Evolutionary conservation across 1,140 invertebrate genomes (phyloP).

Genomic region (Euglossa dilemma): DNA sequence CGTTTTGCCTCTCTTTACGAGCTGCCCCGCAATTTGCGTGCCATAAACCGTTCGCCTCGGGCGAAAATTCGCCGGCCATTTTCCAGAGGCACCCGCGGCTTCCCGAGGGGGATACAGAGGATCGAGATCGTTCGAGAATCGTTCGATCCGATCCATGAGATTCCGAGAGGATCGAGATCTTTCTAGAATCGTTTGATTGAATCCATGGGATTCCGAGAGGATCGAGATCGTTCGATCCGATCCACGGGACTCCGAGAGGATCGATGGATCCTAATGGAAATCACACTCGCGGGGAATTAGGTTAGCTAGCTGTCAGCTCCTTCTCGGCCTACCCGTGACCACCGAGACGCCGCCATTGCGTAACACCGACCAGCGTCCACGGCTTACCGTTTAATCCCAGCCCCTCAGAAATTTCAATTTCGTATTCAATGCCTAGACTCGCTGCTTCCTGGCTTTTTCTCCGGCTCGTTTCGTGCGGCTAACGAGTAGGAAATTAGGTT

Average conservation of each 20-base stretch:
- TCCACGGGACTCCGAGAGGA: background rate
- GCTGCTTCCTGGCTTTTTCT: background rate
- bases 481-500: slow-evolving; percentile 47
- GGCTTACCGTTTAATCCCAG: background rate
- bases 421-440: background rate
- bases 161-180: background rate
- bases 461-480: slow-evolving; percentile 3
- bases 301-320: background rate
- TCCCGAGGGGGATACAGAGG: slow-evolving; percentile 2
- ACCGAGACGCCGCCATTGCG: background rate
- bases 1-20: slow-evolving; percentile 21
- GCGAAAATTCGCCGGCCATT: slow-evolving; percentile 12
- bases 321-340: background rate
- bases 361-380: background rate
- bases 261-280: background rate
- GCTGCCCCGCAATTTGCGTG: slow-evolving; percentile 2
- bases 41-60: background rate
- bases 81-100: background rate
- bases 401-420: background rate
- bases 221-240: too few species aligned
- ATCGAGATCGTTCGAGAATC: background rate
- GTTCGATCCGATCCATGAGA: too few species aligned
- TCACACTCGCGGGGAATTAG: background rate
- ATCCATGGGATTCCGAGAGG: too few species aligned
- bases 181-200: too few species aligned